Conservation (phyloP, 2,113 vertebrate species). For the Mobula hypostoma region DNA sequence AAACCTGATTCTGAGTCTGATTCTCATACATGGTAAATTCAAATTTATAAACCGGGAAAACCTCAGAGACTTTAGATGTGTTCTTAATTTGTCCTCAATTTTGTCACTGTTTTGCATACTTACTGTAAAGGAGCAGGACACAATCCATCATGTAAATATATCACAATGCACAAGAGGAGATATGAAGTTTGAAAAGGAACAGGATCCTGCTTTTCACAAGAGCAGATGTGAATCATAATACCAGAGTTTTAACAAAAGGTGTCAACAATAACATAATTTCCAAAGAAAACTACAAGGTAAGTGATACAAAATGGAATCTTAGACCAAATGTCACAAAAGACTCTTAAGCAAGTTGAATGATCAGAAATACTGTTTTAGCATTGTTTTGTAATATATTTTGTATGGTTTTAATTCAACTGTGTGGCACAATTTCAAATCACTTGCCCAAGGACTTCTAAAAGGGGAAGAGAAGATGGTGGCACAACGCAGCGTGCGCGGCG, state of each 20-base stretch:
- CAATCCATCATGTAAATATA: slow-evolving; percentile 41
- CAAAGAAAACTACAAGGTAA: slow-evolving; percentile 41
- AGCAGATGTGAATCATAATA: slow-evolving; percentile 48
- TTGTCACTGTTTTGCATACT: background rate
- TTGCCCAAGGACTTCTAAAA: background rate
- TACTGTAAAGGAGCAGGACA: background rate
- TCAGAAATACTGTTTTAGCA: background rate
- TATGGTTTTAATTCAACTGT: background rate
- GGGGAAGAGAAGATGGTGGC: too few species aligned
- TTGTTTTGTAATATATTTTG: background rate
- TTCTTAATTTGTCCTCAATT: background rate
- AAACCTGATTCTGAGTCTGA: too few species aligned
- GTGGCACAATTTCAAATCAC: background rate
- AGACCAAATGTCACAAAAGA: background rate
- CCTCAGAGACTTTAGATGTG: background rate
- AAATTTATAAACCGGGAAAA: background rate
- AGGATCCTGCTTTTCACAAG: slow-evolving; percentile 46
- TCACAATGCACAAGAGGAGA: slow-evolving; percentile 44
- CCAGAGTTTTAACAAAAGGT: slow-evolving; percentile 43
- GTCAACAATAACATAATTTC: slow-evolving; percentile 39
- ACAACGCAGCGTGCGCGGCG: too few species aligned
- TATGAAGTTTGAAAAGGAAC: slow-evolving; percentile 46
- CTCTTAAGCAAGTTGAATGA: background rate
- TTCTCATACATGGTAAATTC: background rate
- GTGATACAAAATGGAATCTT: background rate